Conservation (phyloP, 1,140 invertebrate species). For the Aphelenchoides avenae region DNA sequence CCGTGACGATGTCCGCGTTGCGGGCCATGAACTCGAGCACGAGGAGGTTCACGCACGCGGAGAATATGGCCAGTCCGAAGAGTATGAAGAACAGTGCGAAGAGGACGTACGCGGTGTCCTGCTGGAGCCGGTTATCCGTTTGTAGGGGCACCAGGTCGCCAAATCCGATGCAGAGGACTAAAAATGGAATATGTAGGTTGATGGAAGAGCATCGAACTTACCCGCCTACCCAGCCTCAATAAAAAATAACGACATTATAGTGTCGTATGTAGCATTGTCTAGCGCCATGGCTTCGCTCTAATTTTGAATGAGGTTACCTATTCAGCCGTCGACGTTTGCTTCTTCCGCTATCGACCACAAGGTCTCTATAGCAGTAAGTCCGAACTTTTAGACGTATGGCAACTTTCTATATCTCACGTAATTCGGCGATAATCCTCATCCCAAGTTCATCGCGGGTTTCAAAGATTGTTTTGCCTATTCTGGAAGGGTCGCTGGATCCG, state of each 20-base stretch:
- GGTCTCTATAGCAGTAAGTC: no score
- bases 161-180: constrained; percentile 62
- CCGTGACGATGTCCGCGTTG: constrained; percentile 48
- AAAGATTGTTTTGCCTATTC: no score
- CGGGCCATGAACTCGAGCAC: constrained; percentile 51
- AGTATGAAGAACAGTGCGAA: constrained; percentile 97
- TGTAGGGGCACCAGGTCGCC: constrained; percentile 69
- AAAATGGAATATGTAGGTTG: background rate
- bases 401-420: background rate
- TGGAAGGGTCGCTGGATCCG: no score
- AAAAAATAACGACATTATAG: constrained; percentile 9
- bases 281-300: no score
- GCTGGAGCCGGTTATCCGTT: constrained; percentile 87
- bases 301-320: constrained; percentile 5
- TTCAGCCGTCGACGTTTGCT: background rate
- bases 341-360: background rate
- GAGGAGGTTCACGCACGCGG: constrained; percentile 91
- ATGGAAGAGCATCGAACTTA: constrained; percentile 9
- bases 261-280: no score
- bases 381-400: constrained; percentile 10
- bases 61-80: constrained; percentile 95
- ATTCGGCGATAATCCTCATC: no score
- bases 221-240: constrained; percentile 14
- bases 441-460: no score
- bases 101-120: constrained; percentile 85